Conservation (phyloP, 2,888 invertebrate species). For the Cerastis leucographa region DNA sequence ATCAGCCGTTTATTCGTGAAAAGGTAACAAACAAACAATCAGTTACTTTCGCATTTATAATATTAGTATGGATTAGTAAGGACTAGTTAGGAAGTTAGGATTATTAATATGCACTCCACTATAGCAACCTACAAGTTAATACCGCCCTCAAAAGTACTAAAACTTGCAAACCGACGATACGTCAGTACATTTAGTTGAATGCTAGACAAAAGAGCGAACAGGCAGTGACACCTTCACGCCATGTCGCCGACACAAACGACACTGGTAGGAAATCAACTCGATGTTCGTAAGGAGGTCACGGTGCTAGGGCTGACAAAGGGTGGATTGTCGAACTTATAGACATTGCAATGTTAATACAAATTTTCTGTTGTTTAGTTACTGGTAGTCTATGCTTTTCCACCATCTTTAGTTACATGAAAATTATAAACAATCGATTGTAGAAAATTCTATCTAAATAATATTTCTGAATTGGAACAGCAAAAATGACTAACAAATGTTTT, state of each 20-base stretch:
- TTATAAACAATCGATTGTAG: not conserved
- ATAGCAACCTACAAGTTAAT: not conserved
- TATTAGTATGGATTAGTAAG: no score
- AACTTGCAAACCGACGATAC: slow-evolving; percentile 1
- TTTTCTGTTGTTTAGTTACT: not conserved
- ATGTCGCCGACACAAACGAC: slow-evolving; percentile 39
- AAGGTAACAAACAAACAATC: no score
- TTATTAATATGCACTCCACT: not conserved
- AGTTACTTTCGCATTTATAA: no score
- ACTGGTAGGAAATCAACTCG: slow-evolving; percentile 52
- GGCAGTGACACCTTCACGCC: slow-evolving; percentile 45
- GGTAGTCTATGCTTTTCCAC: no score
- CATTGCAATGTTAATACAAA: not conserved
- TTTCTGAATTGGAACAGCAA: not conserved
- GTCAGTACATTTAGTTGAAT: slow-evolving; percentile 20
- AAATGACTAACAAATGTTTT: slow-evolving; percentile 67
- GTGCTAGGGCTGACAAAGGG: slow-evolving; percentile 36
- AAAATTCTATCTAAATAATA: not conserved
- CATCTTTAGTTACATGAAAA: not conserved
- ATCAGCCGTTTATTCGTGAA: no score
- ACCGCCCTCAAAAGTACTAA: not conserved
- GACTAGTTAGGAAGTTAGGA: no score
- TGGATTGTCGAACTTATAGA: not conserved
- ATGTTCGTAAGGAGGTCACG: slow-evolving; percentile 59
- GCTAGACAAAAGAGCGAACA: slow-evolving; percentile 54